These are phyloP conservation scores for Stichodactyla helianthus DNA, from an alignment of 64 coral and sea anemone genomes.

Conservation along the genomic window DNA sequence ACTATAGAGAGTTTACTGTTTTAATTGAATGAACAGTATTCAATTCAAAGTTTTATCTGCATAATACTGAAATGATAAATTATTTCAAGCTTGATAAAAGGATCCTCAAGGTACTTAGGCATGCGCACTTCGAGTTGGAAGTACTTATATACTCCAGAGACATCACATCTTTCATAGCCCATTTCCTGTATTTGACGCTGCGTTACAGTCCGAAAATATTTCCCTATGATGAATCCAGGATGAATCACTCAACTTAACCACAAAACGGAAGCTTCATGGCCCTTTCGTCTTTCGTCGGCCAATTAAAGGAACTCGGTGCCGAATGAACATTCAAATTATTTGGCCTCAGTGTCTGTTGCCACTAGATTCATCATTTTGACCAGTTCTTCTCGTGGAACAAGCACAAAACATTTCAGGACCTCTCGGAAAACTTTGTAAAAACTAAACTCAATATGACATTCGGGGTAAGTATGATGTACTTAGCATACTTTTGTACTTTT, in stretches of 20 bases:
- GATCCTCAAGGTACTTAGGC: too few relatives aligned
- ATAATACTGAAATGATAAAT: too few relatives aligned
- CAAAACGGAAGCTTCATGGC: not conserved
- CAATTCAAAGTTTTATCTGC: not conserved
- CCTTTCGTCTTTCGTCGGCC: constrained; percentile 8
- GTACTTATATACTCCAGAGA: not conserved
- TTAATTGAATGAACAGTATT: not conserved
- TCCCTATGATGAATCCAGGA: not conserved
- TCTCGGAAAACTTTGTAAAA: not conserved
- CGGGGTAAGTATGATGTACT: not conserved
- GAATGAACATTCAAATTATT: not conserved
- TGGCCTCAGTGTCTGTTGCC: not conserved
- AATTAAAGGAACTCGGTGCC: not conserved
- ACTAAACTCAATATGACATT: not conserved
- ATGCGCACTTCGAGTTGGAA: too few relatives aligned
- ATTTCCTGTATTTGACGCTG: not conserved
- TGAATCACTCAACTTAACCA: not conserved
- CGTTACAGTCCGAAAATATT: not conserved
- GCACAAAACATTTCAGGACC: not conserved
- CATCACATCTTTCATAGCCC: not conserved
- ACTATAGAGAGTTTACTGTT: not conserved
- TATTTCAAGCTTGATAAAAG: too few relatives aligned
- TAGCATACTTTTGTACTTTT: too few relatives aligned
- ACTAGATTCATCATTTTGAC: not conserved
- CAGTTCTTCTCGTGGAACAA: not conserved